Percentiles rank a stretch among this genome's conserved stretches.
Conservation (phyloP, 2,888 invertebrate species). For the Apamea anceps region DNA sequence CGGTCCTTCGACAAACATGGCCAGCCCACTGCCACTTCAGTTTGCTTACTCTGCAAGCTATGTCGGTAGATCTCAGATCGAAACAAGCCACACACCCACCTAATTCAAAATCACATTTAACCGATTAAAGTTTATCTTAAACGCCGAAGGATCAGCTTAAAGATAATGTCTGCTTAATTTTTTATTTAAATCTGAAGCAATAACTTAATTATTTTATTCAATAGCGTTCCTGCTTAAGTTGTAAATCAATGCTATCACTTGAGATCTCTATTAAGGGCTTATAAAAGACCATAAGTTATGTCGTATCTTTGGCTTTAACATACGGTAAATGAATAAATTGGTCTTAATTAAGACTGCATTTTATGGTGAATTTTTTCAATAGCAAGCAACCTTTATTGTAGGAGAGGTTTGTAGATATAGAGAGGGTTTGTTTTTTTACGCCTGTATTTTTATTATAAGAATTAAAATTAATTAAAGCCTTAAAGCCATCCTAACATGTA, state of each 20-base stretch:
- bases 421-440: background rate
- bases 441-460: background rate
- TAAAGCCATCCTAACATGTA: background rate
- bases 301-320: slow-evolving; percentile 74
- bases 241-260: slow-evolving; percentile 61
- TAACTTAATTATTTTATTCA: slow-evolving; percentile 58
- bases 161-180: slow-evolving; percentile 17
- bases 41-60: no score
- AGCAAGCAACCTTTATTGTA: background rate
- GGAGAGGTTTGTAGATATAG: background rate
- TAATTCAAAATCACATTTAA: slow-evolving; percentile 27
- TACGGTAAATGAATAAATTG: slow-evolving; percentile 66
- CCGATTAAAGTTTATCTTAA: slow-evolving; percentile 28
- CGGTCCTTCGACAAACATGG: no score
- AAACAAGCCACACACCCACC: background rate
- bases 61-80: background rate
- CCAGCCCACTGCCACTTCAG: no score
- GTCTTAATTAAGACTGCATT: slow-evolving; percentile 68
- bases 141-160: slow-evolving; percentile 5
- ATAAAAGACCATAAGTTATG: slow-evolving; percentile 74
- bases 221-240: slow-evolving; percentile 33
- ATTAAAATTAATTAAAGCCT: background rate
- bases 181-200: slow-evolving; percentile 36
- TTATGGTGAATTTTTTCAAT: slow-evolving; percentile 16
- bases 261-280: slow-evolving; percentile 72